Evolutionary conservation across 2,113 vertebrate species (phyloP).

Genomic region (Ceuthmochares aereus): DNA sequence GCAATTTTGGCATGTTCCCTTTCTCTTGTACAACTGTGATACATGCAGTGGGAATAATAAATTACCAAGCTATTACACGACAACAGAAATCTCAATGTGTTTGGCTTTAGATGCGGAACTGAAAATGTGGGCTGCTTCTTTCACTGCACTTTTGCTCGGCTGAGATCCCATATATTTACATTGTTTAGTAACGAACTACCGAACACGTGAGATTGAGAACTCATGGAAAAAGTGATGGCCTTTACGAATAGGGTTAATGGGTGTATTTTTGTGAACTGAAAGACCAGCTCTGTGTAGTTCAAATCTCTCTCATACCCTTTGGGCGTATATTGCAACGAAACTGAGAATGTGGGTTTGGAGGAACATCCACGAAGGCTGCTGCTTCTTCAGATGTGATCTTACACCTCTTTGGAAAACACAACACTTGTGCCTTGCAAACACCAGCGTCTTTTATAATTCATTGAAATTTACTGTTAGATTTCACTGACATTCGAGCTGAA

Average conservation of each 20-base stretch:
- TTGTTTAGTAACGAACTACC: not conserved
- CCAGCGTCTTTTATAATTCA: not conserved
- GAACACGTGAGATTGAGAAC: not conserved
- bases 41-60: conserved; percentile 51
- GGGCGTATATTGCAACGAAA: not conserved
- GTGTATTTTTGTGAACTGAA: not conserved
- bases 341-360: not conserved
- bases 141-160: not conserved
- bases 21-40: conserved; percentile 28
- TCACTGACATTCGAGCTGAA: not conserved
- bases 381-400: not conserved
- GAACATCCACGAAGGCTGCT: not conserved
- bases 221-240: not conserved
- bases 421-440: not conserved
- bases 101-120: not conserved
- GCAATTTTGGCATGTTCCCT: conserved; percentile 36
- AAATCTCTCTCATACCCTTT: not conserved
- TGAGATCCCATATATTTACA: not conserved
- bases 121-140: not conserved
- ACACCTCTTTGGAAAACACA: not conserved
- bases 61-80: conserved; percentile 20
- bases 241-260: not conserved
- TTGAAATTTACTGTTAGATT: not conserved
- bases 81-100: not conserved
- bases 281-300: not conserved